Evolutionary conservation across 2,113 vertebrate species (phyloP), one percentile per base, ranked within the genome.

Genomic region (Gnathonemus echidnorhynchus): DNA sequence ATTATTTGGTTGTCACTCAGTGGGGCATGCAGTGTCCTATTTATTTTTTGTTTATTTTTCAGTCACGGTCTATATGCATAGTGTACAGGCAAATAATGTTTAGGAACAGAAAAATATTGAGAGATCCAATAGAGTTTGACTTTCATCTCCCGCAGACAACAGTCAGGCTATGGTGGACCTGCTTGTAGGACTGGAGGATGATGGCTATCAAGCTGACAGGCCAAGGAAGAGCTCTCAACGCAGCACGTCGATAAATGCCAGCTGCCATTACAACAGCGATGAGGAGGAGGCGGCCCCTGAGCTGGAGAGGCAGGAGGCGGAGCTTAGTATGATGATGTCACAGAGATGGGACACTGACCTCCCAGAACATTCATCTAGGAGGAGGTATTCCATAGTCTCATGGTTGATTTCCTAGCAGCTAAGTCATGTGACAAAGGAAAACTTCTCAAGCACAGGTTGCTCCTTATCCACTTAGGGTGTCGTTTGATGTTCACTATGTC

Each of bases 271-370:
- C 92, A 99, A 99, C 94, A 99, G 98, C 86, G 98, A 99, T 87
- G 98, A 99, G 93, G 98, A 99, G 95, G 98, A 99, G 95, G 98
- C 96, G 31, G 96, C 94, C 56, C 98, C 97, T 53, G 97, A 97
- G 90, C 93, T 96, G 35, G 97, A 98, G 92, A 96, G 96, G 92
- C 97, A 98, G 88, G 98, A 99, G 93, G 96, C 97, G 56, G 97
- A 99, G 91, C 96, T 99, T 90, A 99, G 98, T 93, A 91, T 97
- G 91, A 87, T 98, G 31, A 99, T 99, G 98, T 99, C 98, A 87
- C 98, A 99, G 88, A 96, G 96, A 89, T 99, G 98, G 98, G 98
- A 99, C 93, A 96, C 86, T 86, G 95, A 95, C 91, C 88, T 93
- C 90, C 93, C 95, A 88, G 96, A 96, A 53, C 94, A 91, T 35